Evolutionary conservation across 2,888 invertebrate genomes (phyloP), one percentile per base, ranked within the genome.

Genomic region (Cryptus viduatorius): DNA sequence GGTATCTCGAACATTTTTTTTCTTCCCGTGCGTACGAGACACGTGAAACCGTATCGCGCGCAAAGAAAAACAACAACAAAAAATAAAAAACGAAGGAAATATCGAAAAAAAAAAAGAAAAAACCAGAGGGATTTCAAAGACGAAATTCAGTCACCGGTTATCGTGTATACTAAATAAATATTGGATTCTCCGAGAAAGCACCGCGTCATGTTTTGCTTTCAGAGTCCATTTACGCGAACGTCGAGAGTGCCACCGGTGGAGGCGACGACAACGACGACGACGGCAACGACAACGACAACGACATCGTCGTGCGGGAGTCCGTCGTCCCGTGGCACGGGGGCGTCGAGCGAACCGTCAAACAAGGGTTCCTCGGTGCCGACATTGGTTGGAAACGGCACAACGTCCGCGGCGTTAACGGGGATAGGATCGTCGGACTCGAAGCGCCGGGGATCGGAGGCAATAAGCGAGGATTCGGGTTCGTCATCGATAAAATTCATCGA

Each of bases 161-260:
- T 72, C 19, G 29, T 14, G 29, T 72, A 46, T 72, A 46, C 19
- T 42, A 29, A 8, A 53, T 29, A 37, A 7, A 8, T 4, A 50
- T 31, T 16, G 31, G 31, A 12, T 8, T n/a, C 14, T 4, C 19
- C 48, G 14, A 64, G 8, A 37, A 50, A 19, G 16, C 12, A 37
- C 37, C 7, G 24, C 79, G 86, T 65, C 71, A 94, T 94, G 94
- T 94, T 94, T 86, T 94, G 94, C 87, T 94, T 94, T 85, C 93
- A 94, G 87, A 93, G 93, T 83, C 93, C 94, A 71, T 94, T 94
- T 82, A 91, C 93, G 82, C 91, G 93, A 80, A 88, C 91, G 19
- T 91, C 93, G 59, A 71, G 85, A 44, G 82, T 82, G 72, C 67
- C 82, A 86, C 67, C 65, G 84, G 69, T 89, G 81, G 79, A 79